Percentiles rank a stretch among this genome's conserved stretches.
These are phyloP conservation scores for Rhagophthalmus giganteus DNA, from an alignment of 2,888 invertebrate species.

Conservation along the genomic window DNA sequence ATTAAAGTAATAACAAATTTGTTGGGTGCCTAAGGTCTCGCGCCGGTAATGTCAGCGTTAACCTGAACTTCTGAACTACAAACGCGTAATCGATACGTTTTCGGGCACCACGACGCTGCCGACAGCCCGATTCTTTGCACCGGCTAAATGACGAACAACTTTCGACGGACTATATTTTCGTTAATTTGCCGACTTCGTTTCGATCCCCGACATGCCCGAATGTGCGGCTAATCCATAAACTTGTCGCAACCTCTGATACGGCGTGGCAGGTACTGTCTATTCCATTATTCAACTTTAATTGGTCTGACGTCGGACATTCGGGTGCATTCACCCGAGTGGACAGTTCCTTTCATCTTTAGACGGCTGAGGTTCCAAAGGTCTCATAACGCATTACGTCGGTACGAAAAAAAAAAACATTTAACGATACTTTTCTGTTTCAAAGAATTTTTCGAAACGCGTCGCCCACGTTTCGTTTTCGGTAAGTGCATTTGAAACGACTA, in stretches of 20 bases:
- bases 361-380: too few species aligned
- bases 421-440: too few species aligned
- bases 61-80: slow-evolving; percentile 31
- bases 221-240: slow-evolving; percentile 38
- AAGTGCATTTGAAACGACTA: too few species aligned
- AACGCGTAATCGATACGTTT: slow-evolving; percentile 33
- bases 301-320: slow-evolving; percentile 38
- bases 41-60: slow-evolving; percentile 23
- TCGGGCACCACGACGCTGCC: slow-evolving; percentile 37
- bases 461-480: too few species aligned
- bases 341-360: slow-evolving; percentile 29
- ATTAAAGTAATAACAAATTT: too few species aligned
- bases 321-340: slow-evolving; percentile 37
- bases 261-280: slow-evolving; percentile 38
- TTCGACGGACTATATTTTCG: slow-evolving; percentile 34
- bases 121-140: slow-evolving; percentile 34
- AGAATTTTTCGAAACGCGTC: too few species aligned
- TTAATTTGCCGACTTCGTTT: slow-evolving; percentile 33
- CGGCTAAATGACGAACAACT: slow-evolving; percentile 37
- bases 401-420: too few species aligned
- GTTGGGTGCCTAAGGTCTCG: too few species aligned
- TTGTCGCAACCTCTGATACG: slow-evolving; percentile 36
- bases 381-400: slow-evolving; percentile 3
- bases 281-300: slow-evolving; percentile 41
- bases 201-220: slow-evolving; percentile 29